Conservation (phyloP, 2,113 vertebrate genomes). For the Psammodynastes pulverulentus region DNA sequence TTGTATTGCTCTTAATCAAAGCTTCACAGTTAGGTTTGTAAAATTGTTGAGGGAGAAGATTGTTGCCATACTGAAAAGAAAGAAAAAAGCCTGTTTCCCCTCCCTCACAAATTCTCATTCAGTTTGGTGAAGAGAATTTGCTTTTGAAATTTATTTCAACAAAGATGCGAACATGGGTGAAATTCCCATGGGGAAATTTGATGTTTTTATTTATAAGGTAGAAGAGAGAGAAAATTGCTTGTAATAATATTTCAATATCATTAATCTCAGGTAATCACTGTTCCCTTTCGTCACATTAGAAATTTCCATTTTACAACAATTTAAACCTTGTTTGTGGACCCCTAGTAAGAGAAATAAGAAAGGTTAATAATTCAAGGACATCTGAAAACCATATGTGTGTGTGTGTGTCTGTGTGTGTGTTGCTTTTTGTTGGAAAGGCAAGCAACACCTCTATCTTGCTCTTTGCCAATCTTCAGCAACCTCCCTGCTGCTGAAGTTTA, state of each 20-base stretch:
- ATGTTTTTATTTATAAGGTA: not conserved
- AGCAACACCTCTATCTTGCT: not conserved
- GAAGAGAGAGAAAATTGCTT: not conserved
- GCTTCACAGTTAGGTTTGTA: not conserved
- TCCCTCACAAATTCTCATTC: not conserved
- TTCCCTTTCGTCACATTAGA: not conserved
- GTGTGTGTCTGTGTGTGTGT: not conserved
- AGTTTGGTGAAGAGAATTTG: not conserved
- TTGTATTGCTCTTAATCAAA: not conserved
- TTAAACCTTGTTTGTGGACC: not conserved
- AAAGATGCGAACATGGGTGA: not conserved
- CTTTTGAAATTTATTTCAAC: not conserved
- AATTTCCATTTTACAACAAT: not conserved
- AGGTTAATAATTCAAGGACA: not conserved
- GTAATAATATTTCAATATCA: not conserved
- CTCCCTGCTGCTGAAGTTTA: not conserved
- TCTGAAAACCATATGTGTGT: not conserved
- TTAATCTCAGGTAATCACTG: not conserved
- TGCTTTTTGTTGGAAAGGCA: not conserved
- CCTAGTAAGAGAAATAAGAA: not conserved
- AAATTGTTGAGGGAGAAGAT: not conserved
- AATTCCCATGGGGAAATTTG: not conserved
- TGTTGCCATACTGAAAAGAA: not conserved
- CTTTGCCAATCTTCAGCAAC: not conserved
- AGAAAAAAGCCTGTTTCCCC: not conserved